Percentiles rank a stretch among this genome's conserved stretches.
Conservation (phyloP, 2,113 vertebrate genomes). For the Calidris pygmaea region DNA sequence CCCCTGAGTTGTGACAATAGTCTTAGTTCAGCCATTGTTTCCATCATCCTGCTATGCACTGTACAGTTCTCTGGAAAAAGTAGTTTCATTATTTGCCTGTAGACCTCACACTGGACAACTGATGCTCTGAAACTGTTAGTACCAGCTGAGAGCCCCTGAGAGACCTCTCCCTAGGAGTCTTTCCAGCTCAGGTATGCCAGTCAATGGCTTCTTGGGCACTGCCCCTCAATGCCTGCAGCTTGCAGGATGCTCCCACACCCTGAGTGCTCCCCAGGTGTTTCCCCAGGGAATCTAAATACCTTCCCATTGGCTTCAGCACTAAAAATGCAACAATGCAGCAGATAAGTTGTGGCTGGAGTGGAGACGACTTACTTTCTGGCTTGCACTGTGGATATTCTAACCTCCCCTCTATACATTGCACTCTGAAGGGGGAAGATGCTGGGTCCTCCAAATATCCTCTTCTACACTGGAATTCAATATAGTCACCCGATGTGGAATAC, state of each 20-base stretch:
- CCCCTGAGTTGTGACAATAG: too few relatives aligned
- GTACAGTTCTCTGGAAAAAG: neutral
- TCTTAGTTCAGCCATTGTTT: neutral
- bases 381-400: neutral
- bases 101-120: neutral
- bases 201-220: neutral
- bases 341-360: neutral
- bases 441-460: rapidly evolving
- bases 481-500: neutral
- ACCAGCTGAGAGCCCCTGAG: neutral
- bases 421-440: neutral
- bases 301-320: neutral
- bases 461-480: neutral
- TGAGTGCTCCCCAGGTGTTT: neutral
- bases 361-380: neutral
- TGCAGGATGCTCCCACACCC: neutral
- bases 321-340: neutral
- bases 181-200: neutral
- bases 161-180: neutral
- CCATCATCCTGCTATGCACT: rapidly evolving
- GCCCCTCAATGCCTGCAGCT: neutral
- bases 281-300: neutral
- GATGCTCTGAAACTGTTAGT: neutral
- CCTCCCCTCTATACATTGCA: neutral
- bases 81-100: neutral